A percentile compares a stretch with the other conserved stretches of the same genome.
Conservation (phyloP, 2,113 vertebrate genomes). For the Leiothrix lutea region DNA sequence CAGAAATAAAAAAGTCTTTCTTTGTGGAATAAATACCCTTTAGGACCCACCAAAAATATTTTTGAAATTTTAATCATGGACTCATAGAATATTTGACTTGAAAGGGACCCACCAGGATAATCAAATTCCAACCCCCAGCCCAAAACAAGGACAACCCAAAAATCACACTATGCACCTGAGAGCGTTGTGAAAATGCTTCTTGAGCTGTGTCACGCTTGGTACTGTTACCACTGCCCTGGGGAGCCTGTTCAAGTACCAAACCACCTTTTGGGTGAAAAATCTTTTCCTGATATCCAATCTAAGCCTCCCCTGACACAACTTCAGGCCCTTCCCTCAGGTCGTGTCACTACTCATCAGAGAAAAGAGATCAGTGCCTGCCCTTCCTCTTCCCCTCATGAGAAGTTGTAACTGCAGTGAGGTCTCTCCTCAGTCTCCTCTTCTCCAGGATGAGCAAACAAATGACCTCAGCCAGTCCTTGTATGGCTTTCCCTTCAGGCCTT, state of each 20-base stretch:
- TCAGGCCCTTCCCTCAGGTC: fast-evolving
- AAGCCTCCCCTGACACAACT: not conserved
- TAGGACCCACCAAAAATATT: not conserved
- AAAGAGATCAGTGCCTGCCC: fast-evolving
- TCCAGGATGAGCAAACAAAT: not conserved
- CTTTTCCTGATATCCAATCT: not conserved
- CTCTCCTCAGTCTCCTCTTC: not conserved
- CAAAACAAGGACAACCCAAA: not conserved
- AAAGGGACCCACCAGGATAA: not conserved
- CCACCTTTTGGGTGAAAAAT: not conserved
- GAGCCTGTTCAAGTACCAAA: not conserved
- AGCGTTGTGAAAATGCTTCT: fast-evolving
- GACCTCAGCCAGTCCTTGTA: fast-evolving
- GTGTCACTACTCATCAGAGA: not conserved
- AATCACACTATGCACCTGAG: not conserved
- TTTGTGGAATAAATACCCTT: not conserved
- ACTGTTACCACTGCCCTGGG: not conserved
- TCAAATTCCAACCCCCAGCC: not conserved
- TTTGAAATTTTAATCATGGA: not conserved
- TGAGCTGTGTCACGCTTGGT: not conserved
- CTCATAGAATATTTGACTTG: not conserved
- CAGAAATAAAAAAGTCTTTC: not conserved
- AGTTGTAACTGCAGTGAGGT: not conserved
- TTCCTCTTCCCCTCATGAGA: not conserved
- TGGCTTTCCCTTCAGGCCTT: not conserved